A percentile compares a stretch with the other conserved stretches of the same genome.
phyloP scores from a whole-genome alignment of 2,888 invertebrate genomes.

The Apantesis nais region DNA sequence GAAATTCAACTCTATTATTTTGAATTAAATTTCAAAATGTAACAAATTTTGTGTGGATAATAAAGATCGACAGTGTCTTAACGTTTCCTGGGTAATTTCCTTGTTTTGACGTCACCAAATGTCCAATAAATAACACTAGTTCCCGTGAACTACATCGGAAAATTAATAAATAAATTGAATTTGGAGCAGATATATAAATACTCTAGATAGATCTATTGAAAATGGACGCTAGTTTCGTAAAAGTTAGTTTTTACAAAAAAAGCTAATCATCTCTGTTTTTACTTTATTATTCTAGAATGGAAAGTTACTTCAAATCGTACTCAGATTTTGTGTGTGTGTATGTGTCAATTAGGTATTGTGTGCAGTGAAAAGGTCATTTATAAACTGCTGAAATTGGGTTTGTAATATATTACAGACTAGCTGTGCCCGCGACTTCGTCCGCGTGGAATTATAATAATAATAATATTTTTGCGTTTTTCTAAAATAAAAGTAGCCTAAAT shows the following conservation, averaged over 20 bases:
- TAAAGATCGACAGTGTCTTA: conserved; percentile 10
- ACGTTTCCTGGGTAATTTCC: conserved; percentile 17
- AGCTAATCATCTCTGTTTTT: too few species aligned
- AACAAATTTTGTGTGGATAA: neutral
- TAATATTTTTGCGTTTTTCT: too few species aligned
- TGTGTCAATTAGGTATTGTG: neutral
- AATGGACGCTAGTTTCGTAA: too few species aligned
- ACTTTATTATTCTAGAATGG: neutral
- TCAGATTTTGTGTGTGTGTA: neutral
- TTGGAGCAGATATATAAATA: neutral
- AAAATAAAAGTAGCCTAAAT: too few species aligned
- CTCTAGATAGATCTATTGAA: too few species aligned
- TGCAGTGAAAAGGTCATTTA: neutral
- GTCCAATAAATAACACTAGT: neutral
- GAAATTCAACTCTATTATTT: neutral
- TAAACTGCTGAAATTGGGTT: too few species aligned
- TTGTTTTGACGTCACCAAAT: conserved; percentile 11
- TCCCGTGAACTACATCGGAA: neutral
- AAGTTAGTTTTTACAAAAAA: too few species aligned
- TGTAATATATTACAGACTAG: too few species aligned
- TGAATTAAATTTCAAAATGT: neutral
- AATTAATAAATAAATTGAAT: neutral
- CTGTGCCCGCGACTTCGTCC: too few species aligned
- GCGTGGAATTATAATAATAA: too few species aligned
- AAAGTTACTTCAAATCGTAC: neutral